Evolutionary conservation across 2,888 invertebrate genomes (phyloP).

Genomic region (Hypomecis punctinalis): DNA sequence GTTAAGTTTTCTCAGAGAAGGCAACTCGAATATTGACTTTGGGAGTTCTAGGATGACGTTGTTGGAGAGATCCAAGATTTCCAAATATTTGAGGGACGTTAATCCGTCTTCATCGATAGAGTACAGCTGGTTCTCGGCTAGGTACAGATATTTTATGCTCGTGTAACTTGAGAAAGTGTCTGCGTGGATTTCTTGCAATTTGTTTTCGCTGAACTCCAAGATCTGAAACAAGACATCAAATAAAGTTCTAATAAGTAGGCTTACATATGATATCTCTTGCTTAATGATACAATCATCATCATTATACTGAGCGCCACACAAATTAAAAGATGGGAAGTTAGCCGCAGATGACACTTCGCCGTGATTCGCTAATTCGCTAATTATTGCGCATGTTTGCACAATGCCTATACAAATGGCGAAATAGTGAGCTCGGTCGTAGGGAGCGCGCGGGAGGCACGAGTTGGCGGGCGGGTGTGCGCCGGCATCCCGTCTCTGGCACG

Average conservation of each 20-base stretch:
- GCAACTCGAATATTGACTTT: constrained; percentile 81
- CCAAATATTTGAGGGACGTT: constrained; percentile 73
- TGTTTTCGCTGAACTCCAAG: constrained; percentile 84
- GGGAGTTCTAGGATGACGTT: constrained; percentile 83
- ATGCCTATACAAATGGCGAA: too few relatives aligned
- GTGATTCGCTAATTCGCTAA: too few relatives aligned
- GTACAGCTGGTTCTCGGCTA: constrained; percentile 85
- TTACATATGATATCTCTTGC: too few relatives aligned
- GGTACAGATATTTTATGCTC: constrained; percentile 82
- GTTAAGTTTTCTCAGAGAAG: constrained; percentile 86
- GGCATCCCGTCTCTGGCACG: too few relatives aligned
- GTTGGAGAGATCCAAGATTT: constrained; percentile 83
- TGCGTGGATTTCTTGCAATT: constrained; percentile 78
- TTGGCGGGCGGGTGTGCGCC: too few relatives aligned
- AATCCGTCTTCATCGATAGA: constrained; percentile 83
- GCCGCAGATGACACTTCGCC: too few relatives aligned
- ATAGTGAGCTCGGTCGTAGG: too few relatives aligned
- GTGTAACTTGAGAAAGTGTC: constrained; percentile 80
- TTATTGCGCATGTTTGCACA: too few relatives aligned
- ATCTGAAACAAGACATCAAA: constrained; percentile 71
- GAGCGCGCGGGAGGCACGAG: too few relatives aligned
- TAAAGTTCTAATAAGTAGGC: not conserved
- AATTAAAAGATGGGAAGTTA: too few relatives aligned
- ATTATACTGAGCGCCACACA: too few relatives aligned
- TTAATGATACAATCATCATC: too few relatives aligned